A percentile compares a stretch with the other conserved stretches of the same genome.
Conservation (phyloP, 2,888 invertebrate genomes). For the Lypha dubia region DNA sequence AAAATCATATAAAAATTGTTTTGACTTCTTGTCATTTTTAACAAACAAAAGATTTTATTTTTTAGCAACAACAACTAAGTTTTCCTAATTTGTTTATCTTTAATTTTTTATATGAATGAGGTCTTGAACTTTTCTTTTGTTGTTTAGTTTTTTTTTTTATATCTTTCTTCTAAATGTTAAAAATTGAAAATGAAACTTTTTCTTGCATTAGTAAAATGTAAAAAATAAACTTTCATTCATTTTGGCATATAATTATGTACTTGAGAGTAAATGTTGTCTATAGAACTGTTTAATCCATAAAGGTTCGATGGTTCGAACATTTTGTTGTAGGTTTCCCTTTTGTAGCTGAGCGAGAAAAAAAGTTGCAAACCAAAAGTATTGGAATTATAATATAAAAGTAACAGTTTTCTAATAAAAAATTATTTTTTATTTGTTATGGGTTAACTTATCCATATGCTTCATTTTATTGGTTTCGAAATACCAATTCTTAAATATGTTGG, state of each 20-base stretch:
- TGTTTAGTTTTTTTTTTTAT: constrained; percentile 7
- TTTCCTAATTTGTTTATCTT: constrained; percentile 71
- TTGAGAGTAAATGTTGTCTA: constrained; percentile 25
- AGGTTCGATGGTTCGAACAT: not conserved
- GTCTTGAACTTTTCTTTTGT: constrained; percentile 70
- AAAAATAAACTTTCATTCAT: constrained; percentile 53
- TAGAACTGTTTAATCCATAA: not conserved
- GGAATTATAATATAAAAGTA: too few species aligned
- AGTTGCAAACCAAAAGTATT: too few species aligned
- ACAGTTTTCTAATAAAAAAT: too few species aligned
- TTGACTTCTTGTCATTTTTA: constrained; percentile 43
- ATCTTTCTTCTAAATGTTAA: constrained; percentile 26
- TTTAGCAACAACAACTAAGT: constrained; percentile 32
- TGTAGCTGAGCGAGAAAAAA: too few species aligned
- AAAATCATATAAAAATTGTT: constrained; percentile 20
- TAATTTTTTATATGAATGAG: constrained; percentile 64
- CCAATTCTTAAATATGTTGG: too few species aligned
- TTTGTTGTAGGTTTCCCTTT: too few species aligned
- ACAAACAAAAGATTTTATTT: constrained; percentile 45
- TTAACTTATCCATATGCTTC: too few species aligned
- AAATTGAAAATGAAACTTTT: constrained; percentile 59
- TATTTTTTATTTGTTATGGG: too few species aligned
- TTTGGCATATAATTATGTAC: constrained; percentile 66
- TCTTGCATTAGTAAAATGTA: not conserved
- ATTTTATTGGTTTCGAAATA: too few species aligned